Conservation (phyloP, 2,888 invertebrate genomes). For the Idaea aversata region DNA sequence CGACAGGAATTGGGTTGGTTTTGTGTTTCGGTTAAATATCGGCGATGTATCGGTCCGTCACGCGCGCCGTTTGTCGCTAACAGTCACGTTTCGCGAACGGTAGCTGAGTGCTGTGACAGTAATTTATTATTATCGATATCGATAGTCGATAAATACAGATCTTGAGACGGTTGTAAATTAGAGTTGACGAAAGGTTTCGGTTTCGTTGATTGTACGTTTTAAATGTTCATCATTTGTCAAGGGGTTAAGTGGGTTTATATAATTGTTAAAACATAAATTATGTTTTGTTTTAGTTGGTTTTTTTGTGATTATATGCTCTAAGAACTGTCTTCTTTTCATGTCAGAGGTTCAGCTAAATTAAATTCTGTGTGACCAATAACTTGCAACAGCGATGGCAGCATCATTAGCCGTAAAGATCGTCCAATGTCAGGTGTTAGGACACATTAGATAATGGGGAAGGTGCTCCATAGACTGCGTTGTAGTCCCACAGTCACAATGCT, state of each 20-base stretch:
- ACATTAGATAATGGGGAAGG: too few relatives aligned
- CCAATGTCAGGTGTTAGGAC: too few relatives aligned
- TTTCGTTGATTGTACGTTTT: background rate
- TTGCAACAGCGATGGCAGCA: too few relatives aligned
- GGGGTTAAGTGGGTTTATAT: background rate
- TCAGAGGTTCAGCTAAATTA: too few relatives aligned
- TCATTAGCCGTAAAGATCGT: too few relatives aligned
- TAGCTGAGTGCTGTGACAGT: constrained; percentile 55
- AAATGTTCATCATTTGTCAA: background rate
- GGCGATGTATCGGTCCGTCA: constrained; percentile 67
- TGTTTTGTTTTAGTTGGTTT: too few relatives aligned
- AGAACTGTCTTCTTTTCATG: too few relatives aligned
- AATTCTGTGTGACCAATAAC: too few relatives aligned
- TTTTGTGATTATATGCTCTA: too few relatives aligned
- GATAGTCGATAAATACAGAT: constrained; percentile 34
- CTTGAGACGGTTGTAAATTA: constrained; percentile 9
- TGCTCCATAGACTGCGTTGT: too few relatives aligned
- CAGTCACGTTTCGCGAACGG: constrained; percentile 71
- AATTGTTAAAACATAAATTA: too few relatives aligned
- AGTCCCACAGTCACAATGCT: too few relatives aligned
- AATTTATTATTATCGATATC: constrained; percentile 39
- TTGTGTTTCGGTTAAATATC: constrained; percentile 39
- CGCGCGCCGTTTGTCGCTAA: constrained; percentile 71
- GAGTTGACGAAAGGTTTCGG: background rate
- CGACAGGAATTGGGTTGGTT: constrained; percentile 32